These are phyloP conservation scores for Ia io DNA, from an alignment of 2,113 vertebrate species.

Conservation along the genomic window DNA sequence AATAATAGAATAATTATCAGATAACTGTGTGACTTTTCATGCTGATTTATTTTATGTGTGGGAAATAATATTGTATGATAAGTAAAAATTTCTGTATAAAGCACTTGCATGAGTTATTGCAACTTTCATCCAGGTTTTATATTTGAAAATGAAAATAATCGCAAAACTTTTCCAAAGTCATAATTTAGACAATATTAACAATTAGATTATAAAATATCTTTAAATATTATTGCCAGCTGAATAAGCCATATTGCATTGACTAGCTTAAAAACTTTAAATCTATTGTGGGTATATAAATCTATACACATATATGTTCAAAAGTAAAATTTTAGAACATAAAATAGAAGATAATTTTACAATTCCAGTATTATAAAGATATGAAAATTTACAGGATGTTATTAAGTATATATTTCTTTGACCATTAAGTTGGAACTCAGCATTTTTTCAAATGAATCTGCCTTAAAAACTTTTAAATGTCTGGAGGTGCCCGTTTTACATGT, in stretches of 20 bases:
- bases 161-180: slow-evolving; percentile 14
- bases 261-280: background rate
- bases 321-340: slow-evolving; percentile 9
- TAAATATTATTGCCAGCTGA: background rate
- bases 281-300: background rate
- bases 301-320: background rate
- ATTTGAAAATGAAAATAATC: slow-evolving; percentile 20
- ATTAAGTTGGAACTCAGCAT: background rate
- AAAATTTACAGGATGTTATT: background rate
- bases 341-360: background rate
- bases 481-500: slow-evolving; percentile 6
- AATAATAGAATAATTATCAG: background rate
- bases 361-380: background rate
- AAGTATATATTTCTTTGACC: background rate
- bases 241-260: background rate
- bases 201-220: background rate
- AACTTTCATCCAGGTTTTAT: background rate
- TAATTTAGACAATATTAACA: slow-evolving; percentile 22
- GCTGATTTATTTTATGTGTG: background rate
- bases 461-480: background rate
- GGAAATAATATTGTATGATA: background rate
- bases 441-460: slow-evolving; percentile 12
- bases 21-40: background rate
- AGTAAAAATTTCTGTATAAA: background rate
- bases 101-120: background rate